phyloP scores from a whole-genome alignment of 1,140 invertebrate genomes.

The Pseudobourletiella spinata region DNA sequence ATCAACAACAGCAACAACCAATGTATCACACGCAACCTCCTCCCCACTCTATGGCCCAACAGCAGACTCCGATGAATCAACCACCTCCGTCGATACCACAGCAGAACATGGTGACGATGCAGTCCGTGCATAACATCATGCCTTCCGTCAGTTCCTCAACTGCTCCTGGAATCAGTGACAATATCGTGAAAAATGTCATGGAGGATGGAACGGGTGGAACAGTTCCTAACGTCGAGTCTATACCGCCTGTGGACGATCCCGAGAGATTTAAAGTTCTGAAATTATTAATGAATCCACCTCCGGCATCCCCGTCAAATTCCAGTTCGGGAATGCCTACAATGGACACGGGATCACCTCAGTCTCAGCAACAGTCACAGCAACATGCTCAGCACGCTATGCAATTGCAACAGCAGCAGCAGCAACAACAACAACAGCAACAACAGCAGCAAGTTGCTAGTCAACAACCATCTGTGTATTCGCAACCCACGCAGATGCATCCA shows the following conservation, averaged over 20 bases:
- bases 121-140: neutral
- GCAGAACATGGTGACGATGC: neutral
- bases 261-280: neutral
- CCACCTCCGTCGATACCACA: neutral
- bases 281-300: neutral
- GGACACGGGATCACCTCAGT: neutral
- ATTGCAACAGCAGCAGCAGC: too few relatives aligned
- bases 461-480: too few relatives aligned
- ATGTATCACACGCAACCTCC: too few relatives aligned
- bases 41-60: too few relatives aligned
- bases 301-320: neutral
- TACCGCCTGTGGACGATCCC: neutral
- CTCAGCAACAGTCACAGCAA: too few relatives aligned
- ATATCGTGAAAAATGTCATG: neutral
- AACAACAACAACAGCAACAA: too few relatives aligned
- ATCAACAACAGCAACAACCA: constrained; percentile 7
- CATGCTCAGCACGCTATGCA: too few relatives aligned
- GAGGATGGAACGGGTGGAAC: neutral
- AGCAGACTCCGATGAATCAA: neutral
- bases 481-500: too few relatives aligned
- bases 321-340: neutral
- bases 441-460: too few relatives aligned
- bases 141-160: neutral
- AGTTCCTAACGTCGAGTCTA: neutral
- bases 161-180: neutral